These are phyloP conservation scores for Mamestra configurata DNA, from an alignment of 1,140 invertebrate genomes.

Conservation along the genomic window DNA sequence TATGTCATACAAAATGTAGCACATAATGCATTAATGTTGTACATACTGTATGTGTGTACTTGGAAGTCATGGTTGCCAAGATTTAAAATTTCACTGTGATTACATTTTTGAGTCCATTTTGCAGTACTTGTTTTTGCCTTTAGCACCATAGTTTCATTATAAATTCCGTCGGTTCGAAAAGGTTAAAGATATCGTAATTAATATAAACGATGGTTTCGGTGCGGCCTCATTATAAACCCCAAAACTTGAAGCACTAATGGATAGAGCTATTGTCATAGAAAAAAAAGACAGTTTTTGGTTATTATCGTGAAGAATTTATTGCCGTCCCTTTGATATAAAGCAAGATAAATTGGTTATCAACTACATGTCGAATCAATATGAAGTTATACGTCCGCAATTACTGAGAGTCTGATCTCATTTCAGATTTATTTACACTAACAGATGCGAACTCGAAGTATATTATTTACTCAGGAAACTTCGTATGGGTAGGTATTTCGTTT, in stretches of 20 bases:
- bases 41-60: too few species aligned
- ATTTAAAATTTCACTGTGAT: not conserved
- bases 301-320: constrained; percentile 18
- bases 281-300: not conserved
- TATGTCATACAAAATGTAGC: too few species aligned
- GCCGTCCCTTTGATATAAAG: constrained; percentile 7
- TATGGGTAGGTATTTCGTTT: not conserved
- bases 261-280: not conserved
- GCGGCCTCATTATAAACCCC: not conserved
- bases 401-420: constrained; percentile 12
- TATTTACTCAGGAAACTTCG: not conserved
- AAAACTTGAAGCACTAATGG: not conserved
- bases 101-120: not conserved
- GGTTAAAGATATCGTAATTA: not conserved
- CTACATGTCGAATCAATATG: constrained; percentile 16
- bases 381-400: constrained; percentile 25
- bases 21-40: too few species aligned
- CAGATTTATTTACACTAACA: not conserved
- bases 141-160: not conserved
- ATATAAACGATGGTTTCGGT: not conserved
- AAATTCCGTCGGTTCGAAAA: not conserved
- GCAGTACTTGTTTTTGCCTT: not conserved
- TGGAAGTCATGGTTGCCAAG: too few species aligned
- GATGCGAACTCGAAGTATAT: not conserved
- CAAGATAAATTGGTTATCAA: constrained; percentile 14